These are phyloP conservation scores for Tamandua tetradactyla DNA, from an alignment of 2,797 vertebrate species.

Conservation along the genomic window DNA sequence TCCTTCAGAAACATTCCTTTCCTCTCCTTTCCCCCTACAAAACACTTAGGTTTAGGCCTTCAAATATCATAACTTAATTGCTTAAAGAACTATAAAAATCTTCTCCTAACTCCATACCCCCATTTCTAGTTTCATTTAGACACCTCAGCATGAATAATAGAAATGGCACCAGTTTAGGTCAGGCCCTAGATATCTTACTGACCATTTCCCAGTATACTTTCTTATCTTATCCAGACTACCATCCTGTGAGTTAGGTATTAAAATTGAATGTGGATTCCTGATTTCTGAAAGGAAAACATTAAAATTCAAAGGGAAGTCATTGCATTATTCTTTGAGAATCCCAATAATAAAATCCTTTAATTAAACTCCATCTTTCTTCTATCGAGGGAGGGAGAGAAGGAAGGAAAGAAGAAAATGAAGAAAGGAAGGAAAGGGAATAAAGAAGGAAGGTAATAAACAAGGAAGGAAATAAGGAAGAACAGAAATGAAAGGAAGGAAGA, in stretches of 20 bases:
- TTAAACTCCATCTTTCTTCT: not conserved
- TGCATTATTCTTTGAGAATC: not conserved
- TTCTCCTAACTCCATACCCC: not conserved
- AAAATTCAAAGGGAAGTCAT: not conserved
- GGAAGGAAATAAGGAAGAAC: not conserved
- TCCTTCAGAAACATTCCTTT: not conserved
- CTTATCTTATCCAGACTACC: not conserved
- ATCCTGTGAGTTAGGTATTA: not conserved
- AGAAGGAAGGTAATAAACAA: not conserved
- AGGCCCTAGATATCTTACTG: not conserved
- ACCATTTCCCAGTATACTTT: not conserved
- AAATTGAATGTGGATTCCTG: not conserved
- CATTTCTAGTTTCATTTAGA: not conserved
- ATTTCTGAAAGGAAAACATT: slow-evolving; percentile 24
- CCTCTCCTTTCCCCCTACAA: not conserved
- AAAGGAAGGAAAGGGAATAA: not conserved
- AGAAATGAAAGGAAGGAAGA: not conserved
- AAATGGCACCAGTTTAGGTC: not conserved
- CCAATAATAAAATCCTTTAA: not conserved
- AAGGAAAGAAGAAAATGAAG: too few relatives aligned
- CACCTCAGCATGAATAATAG: not conserved
- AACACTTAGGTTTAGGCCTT: not conserved
- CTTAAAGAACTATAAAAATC: not conserved
- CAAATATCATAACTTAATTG: not conserved
- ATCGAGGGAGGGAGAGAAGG: not conserved